phyloP scores from a whole-genome alignment of 23 tunicate genomes.

The Styela plicata region DNA sequence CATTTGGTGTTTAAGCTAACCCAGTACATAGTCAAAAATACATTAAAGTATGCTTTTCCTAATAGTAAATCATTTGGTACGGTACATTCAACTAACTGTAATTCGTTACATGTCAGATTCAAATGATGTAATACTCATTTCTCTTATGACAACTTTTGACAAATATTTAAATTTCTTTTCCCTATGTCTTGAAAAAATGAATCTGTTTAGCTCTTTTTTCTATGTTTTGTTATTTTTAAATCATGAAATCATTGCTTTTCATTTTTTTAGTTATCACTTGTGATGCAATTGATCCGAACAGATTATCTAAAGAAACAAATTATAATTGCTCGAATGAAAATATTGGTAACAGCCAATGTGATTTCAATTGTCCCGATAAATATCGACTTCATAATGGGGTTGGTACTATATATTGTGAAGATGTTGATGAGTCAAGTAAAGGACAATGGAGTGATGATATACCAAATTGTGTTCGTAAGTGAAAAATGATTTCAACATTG shows the following conservation, averaged over 20 bases:
- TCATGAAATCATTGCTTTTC: too few relatives aligned
- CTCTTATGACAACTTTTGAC: too few relatives aligned
- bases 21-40: background rate
- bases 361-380: constrained; percentile 4
- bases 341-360: constrained; percentile 18
- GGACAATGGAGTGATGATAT: constrained; percentile 25
- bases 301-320: constrained; percentile 4
- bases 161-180: too few relatives aligned
- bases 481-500: background rate
- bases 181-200: too few relatives aligned
- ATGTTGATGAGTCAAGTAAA: background rate
- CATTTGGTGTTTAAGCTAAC: too few relatives aligned
- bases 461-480: constrained; percentile 21
- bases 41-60: too few relatives aligned
- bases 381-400: background rate
- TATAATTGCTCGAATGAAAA: constrained; percentile 19
- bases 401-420: background rate
- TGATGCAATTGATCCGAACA: constrained; percentile 10
- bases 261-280: constrained; percentile 10
- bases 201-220: too few relatives aligned
- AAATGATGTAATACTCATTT: too few relatives aligned
- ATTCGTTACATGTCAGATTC: too few relatives aligned
- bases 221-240: too few relatives aligned
- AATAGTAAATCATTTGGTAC: too few relatives aligned
- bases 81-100: too few relatives aligned